phyloP scores from a whole-genome alignment of 2,113 vertebrate genomes.

The Gadus chalcogrammus region DNA sequence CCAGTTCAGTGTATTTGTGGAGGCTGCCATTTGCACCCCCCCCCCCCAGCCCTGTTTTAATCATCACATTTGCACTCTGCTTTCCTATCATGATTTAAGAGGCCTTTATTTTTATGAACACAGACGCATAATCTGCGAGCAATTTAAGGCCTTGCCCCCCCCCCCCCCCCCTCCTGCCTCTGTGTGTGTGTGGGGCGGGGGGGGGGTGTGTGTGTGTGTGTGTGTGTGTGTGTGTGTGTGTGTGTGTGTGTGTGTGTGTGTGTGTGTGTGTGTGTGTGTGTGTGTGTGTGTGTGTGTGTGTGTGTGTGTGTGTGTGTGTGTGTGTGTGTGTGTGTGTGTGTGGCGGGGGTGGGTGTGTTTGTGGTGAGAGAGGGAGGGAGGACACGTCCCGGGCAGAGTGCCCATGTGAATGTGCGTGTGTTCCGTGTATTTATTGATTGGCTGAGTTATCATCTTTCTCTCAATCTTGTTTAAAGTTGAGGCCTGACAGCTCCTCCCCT shows the following conservation, averaged over 20 bases:
- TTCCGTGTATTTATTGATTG: constrained; percentile 63
- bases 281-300: constrained; percentile 27
- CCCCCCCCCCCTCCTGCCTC: constrained; percentile 16
- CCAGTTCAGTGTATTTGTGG: constrained; percentile 65
- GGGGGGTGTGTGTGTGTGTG: too few relatives aligned
- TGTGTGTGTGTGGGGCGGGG: constrained; percentile 6
- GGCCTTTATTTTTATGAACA: constrained; percentile 67
- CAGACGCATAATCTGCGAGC: constrained; percentile 33
- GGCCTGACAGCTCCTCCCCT: constrained; percentile 26
- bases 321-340: constrained; percentile 19
- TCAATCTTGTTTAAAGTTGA: constrained; percentile 58
- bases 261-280: constrained; percentile 19
- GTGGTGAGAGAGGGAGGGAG: too few relatives aligned
- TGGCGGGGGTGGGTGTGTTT: background rate
- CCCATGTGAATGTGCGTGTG: constrained; percentile 45
- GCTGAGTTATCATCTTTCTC: constrained; percentile 61
- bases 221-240: constrained; percentile 27
- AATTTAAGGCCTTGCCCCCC: constrained; percentile 43
- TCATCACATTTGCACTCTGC: constrained; percentile 64
- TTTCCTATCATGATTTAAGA: constrained; percentile 69
- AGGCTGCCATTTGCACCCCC: constrained; percentile 42
- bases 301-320: constrained; percentile 21
- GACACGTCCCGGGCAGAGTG: too few relatives aligned
- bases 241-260: constrained; percentile 21
- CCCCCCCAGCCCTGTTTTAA: constrained; percentile 48